Percentiles rank a stretch among this genome's conserved stretches.
Conservation (phyloP, 2,888 invertebrate species). For the Drosophila neotestacea region DNA sequence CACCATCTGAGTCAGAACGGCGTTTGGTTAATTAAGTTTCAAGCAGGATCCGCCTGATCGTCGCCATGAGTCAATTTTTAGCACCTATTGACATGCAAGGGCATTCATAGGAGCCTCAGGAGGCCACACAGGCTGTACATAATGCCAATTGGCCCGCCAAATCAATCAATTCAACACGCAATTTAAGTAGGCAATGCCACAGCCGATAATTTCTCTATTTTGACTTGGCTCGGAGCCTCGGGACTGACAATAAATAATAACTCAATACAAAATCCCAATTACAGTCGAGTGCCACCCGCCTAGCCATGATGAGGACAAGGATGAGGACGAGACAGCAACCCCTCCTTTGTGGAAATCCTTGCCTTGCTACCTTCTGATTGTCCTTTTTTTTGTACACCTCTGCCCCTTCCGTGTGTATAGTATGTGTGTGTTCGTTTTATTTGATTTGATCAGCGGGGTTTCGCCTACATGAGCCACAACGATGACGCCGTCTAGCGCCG, state of each 20-base stretch:
- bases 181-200: conserved; percentile 59
- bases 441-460: conserved; percentile 84
- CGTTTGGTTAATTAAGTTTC: conserved; percentile 75
- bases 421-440: conserved; percentile 72
- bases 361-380: conserved; percentile 70
- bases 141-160: conserved; percentile 49
- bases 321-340: conserved; percentile 20
- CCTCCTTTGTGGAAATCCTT: conserved; percentile 58
- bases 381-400: conserved; percentile 63
- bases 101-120: conserved; percentile 1
- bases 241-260: conserved; percentile 77
- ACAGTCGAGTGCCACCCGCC: conserved; percentile 78
- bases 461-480: conserved; percentile 80
- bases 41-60: conserved; percentile 55
- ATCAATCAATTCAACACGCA: conserved; percentile 82
- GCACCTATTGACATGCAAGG: conserved; percentile 79
- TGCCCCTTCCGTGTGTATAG: conserved; percentile 30
- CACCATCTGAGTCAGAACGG: conserved; percentile 40
- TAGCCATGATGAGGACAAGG: conserved; percentile 40
- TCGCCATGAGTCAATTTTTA: conserved; percentile 67
- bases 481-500: conserved; percentile 65
- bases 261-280: conserved; percentile 82
- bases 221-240: conserved; percentile 49
- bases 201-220: conserved; percentile 77
- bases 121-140: conserved; percentile 3